Evolutionary conservation across 2,797 vertebrate species (phyloP).

Genomic region (Crocidura indochinensis): DNA sequence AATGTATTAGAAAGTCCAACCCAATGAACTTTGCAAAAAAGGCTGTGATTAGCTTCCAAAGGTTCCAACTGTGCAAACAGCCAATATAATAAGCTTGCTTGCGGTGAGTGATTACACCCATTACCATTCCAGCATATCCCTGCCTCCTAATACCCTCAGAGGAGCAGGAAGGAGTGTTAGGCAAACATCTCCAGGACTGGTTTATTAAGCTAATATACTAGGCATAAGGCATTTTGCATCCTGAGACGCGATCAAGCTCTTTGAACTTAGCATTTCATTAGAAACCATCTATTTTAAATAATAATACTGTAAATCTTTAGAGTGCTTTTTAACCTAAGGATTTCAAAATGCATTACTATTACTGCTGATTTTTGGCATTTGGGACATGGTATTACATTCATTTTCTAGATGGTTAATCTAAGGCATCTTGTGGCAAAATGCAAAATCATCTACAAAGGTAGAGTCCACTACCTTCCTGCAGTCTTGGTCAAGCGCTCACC

Average conservation of each 20-base stretch:
- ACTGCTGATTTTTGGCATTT: slow-evolving; percentile 75
- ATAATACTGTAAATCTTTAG: slow-evolving; percentile 65
- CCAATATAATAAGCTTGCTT: slow-evolving; percentile 75
- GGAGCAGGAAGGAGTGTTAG: slow-evolving; percentile 15
- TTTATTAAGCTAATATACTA: slow-evolving; percentile 78
- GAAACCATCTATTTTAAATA: slow-evolving; percentile 82
- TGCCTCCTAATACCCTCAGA: slow-evolving; percentile 74
- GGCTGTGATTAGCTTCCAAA: slow-evolving; percentile 78
- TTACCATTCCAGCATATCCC: slow-evolving; percentile 76
- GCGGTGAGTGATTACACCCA: slow-evolving; percentile 78
- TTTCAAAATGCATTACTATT: slow-evolving; percentile 73
- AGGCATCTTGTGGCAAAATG: slow-evolving; percentile 58
- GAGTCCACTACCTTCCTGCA: slow-evolving; percentile 12
- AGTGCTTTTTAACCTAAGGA: slow-evolving; percentile 70
- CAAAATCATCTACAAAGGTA: slow-evolving; percentile 60
- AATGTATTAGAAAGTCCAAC: slow-evolving; percentile 69
- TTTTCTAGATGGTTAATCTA: slow-evolving; percentile 75
- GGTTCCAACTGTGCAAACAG: slow-evolving; percentile 76
- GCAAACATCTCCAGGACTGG: slow-evolving; percentile 60
- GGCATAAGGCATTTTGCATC: slow-evolving; percentile 78
- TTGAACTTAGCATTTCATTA: slow-evolving; percentile 83
- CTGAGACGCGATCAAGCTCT: slow-evolving; percentile 74
- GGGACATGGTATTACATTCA: slow-evolving; percentile 63
- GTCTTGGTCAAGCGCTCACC: background rate
- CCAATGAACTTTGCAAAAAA: slow-evolving; percentile 76